phyloP scores from a whole-genome alignment of 2,797 vertebrate species.

The Sebastes nivosus region DNA sequence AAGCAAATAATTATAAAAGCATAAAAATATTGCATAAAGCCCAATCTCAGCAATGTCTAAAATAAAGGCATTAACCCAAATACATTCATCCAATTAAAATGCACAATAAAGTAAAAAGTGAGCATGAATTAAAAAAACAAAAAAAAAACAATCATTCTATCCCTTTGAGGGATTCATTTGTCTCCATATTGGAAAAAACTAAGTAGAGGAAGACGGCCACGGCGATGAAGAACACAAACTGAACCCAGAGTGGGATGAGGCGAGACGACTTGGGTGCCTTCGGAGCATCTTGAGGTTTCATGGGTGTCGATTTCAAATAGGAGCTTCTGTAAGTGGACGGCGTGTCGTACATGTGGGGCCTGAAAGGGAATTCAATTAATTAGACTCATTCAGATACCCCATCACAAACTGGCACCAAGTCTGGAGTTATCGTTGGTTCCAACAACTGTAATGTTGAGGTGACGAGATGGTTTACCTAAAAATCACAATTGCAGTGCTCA shows the following conservation, averaged over 20 bases:
- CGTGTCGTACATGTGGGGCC: constrained; percentile 60
- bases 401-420: not conserved
- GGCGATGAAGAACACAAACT: constrained; percentile 77
- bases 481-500: not conserved
- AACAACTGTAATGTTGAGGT: not conserved
- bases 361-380: constrained; percentile 2
- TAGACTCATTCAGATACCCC: not conserved
- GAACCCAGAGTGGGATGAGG: constrained; percentile 77
- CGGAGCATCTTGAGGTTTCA: constrained; percentile 21
- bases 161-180: constrained; percentile 59
- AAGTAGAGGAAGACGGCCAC: constrained; percentile 74
- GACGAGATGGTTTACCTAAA: not conserved
- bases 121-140: not conserved
- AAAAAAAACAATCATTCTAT: constrained; percentile 53
- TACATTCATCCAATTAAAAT: constrained; percentile 46
- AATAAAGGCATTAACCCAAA: constrained; percentile 29
- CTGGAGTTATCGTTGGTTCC: not conserved
- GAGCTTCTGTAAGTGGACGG: constrained; percentile 52
- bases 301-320: constrained; percentile 36
- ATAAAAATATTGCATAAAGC: constrained; percentile 40
- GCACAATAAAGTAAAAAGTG: constrained; percentile 11
- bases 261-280: constrained; percentile 46
- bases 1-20: not conserved
- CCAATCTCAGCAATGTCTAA: constrained; percentile 22
- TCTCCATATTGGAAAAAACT: constrained; percentile 79